Evolutionary conservation across 1,140 invertebrate genomes (phyloP), one percentile per base, ranked within the genome.

Genomic region (Patella vulgata): DNA sequence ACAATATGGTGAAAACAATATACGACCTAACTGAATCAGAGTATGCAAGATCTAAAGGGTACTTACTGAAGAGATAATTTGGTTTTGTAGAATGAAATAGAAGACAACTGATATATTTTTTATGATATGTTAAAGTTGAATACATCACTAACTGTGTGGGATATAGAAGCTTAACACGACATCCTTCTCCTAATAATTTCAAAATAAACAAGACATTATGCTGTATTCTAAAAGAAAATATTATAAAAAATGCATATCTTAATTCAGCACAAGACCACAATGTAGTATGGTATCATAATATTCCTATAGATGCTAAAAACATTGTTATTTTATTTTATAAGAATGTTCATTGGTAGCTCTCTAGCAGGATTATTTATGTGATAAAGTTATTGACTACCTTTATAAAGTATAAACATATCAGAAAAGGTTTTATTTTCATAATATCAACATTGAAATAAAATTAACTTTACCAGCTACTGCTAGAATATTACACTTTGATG

Each of bases 41-140:
- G n/a, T n/a, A n/a, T n/a, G n/a, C n/a, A n/a, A n/a, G n/a, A n/a
- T n/a, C n/a, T n/a, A n/a, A n/a, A 54, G 0, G 0, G 30, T 12
- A 83, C 85, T 84, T 76, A 87, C 86, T 85, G 69, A 87, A 87
- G 4, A 87, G 66, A 48, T 80, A 75, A 3, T 76, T 80, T 14
- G 79, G 79, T 48, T 79, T 65, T 6, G 68, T 66, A 1, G 86
- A 84, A 74, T 87, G 86, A 68, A 87, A 87, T 17, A 82, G 54
- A 6, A 87, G 70, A 56, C 81, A 81, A 53, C 80, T 82, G 51
- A 87, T 70, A 40, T 79, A 78, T 43, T 74, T 75, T 36, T 66
- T 70, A 62, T 82, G 76, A n/a, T 77, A 78, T 25, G 68, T 57
- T 9, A 82, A 62, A 17, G 66, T 65, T 12, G 72, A 75, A 60